phyloP scores from a whole-genome alignment of 2,888 invertebrate genomes.

The Scaptomyza polygonia region DNA sequence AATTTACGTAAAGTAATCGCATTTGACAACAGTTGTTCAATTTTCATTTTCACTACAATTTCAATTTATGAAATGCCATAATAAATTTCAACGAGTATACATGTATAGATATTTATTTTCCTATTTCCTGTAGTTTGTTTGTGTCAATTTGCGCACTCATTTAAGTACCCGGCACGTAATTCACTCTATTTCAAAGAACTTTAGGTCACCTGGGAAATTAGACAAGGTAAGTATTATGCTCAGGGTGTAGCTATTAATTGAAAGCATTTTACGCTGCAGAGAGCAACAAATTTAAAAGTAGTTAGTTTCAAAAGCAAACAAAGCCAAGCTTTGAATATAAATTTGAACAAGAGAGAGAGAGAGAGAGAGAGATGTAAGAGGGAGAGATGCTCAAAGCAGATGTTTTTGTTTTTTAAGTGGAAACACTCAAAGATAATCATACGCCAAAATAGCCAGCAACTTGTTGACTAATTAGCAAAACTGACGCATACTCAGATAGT shows the following conservation, averaged over 20 bases:
- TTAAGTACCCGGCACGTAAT: conserved; percentile 43
- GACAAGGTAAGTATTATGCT: conserved; percentile 28
- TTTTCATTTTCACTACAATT: conserved; percentile 36
- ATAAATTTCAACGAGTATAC: conserved; percentile 5
- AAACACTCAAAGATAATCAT: conserved; percentile 10
- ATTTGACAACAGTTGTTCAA: conserved; percentile 10
- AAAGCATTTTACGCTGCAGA: conserved; percentile 60
- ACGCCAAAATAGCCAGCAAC: conserved; percentile 23
- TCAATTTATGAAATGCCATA: conserved; percentile 40
- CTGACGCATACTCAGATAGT: conserved; percentile 46
- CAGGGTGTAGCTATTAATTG: conserved; percentile 54
- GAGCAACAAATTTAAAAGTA: conserved; percentile 51
- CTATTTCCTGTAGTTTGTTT: neutral
- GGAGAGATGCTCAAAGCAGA: conserved; percentile 1
- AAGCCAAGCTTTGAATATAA: conserved; percentile 13
- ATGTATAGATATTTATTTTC: conserved; percentile 1
- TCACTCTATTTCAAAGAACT: conserved; percentile 54
- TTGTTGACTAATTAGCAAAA: conserved; percentile 68
- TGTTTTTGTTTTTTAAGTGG: conserved; percentile 44
- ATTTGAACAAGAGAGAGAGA: neutral
- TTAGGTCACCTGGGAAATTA: conserved; percentile 61
- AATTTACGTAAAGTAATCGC: conserved; percentile 25
- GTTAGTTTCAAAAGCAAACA: too few relatives aligned
- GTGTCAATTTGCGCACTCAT: conserved; percentile 29
- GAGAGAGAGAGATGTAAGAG: too few relatives aligned